A percentile compares a stretch with the other conserved stretches of the same genome.
Evolutionary conservation across 2,113 vertebrate genomes (phyloP).

Genomic region (Felis chaus): DNA sequence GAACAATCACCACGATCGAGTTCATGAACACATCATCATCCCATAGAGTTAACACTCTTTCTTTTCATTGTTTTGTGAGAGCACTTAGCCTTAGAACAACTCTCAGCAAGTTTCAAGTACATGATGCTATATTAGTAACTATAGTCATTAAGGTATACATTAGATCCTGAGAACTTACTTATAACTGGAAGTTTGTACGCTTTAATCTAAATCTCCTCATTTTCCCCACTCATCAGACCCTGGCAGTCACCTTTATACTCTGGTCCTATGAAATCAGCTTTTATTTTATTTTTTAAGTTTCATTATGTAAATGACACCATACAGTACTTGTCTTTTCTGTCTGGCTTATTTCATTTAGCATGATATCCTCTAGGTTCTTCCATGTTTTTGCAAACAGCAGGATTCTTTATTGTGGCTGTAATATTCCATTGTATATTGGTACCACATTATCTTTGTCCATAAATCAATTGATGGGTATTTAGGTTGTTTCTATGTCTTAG

Average conservation of each 20-base stretch:
- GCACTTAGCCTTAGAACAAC: not conserved
- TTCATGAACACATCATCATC: not conserved
- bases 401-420: not conserved
- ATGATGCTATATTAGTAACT: not conserved
- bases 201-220: not conserved
- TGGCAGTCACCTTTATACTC: not conserved
- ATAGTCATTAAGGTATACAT: too few relatives aligned
- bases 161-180: not conserved
- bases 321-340: not conserved
- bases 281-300: not conserved
- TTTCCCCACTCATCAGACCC: accelerated
- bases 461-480: not conserved
- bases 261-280: not conserved
- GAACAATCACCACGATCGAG: not conserved
- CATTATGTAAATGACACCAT: not conserved
- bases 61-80: not conserved
- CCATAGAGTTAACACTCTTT: not conserved
- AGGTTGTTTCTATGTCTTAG: not conserved
- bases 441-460: not conserved
- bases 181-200: not conserved
- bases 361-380: not conserved
- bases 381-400: not conserved
- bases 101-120: not conserved
- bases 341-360: not conserved
- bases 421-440: not conserved